phyloP scores from a whole-genome alignment of 1,140 invertebrate genomes.

The Ooceraea biroi region DNA sequence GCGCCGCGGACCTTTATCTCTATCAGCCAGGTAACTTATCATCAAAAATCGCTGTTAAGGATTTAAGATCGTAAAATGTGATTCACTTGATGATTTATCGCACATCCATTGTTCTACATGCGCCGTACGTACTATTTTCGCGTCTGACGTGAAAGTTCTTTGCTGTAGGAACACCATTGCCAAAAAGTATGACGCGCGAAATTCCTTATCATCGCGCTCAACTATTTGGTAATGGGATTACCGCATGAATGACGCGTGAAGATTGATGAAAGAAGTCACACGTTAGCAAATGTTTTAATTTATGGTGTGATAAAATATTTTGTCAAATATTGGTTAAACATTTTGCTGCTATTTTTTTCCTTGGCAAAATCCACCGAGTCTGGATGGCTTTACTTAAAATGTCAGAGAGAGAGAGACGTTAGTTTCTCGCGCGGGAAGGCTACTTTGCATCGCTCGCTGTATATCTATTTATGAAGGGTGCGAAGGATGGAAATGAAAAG shows the following conservation, averaged over 20 bases:
- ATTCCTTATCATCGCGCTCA: neutral
- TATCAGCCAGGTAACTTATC: constrained; percentile 85
- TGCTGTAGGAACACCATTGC: neutral
- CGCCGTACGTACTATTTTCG: neutral
- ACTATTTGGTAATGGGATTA: neutral
- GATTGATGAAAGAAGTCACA: neutral
- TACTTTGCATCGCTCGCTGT: constrained; percentile 48
- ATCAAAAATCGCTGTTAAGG: neutral
- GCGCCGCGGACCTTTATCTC: constrained; percentile 83
- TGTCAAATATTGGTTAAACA: neutral
- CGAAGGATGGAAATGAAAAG: constrained; percentile 61
- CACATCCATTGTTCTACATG: neutral
- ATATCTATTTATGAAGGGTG: constrained; percentile 59
- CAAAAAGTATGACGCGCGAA: constrained; percentile 11
- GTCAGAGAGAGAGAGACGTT: constrained; percentile 4
- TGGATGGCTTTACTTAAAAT: constrained; percentile 17
- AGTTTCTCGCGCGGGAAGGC: constrained; percentile 29
- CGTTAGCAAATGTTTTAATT: neutral
- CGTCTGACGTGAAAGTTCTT: neutral
- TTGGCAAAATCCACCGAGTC: neutral
- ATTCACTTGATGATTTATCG: neutral
- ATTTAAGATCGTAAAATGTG: neutral
- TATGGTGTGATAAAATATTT: neutral
- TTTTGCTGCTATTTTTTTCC: neutral
- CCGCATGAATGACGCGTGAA: neutral